A percentile compares a stretch with the other conserved stretches of the same genome.
These are phyloP conservation scores for Lucilia sericata DNA, from an alignment of 1,140 invertebrate genomes.

Conservation along the genomic window DNA sequence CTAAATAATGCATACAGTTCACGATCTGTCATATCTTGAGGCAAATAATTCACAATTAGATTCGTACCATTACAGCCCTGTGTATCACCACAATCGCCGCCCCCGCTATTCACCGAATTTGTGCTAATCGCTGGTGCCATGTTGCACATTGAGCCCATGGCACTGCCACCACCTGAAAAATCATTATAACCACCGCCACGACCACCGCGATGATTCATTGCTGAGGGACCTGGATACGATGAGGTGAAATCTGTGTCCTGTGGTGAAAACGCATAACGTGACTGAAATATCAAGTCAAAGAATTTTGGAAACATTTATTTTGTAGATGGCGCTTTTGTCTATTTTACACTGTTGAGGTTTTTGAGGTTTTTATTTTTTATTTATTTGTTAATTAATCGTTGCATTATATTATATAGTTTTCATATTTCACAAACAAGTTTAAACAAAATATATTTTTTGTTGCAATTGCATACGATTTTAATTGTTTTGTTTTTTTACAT, in stretches of 20 bases:
- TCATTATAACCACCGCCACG: conserved; percentile 60
- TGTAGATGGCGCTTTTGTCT: conserved; percentile 49
- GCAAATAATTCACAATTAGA: conserved; percentile 95
- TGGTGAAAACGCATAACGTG: conserved; percentile 68
- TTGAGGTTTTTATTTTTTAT: background rate
- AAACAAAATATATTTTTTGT: conserved; percentile 12
- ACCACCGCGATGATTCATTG: conserved; percentile 50
- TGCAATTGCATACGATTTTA: conserved; percentile 11
- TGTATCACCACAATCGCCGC: conserved; percentile 57
- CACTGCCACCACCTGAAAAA: conserved; percentile 62
- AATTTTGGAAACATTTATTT: conserved; percentile 51
- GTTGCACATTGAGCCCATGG: conserved; percentile 62
- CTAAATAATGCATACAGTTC: conserved; percentile 90
- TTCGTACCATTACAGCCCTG: conserved; percentile 74
- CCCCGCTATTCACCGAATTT: conserved; percentile 60
- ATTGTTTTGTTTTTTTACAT: background rate
- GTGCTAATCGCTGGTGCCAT: conserved; percentile 64
- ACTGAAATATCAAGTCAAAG: conserved; percentile 59
- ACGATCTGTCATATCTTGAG: conserved; percentile 92
- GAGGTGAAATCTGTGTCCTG: conserved; percentile 67
- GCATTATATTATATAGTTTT: background rate
- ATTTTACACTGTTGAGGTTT: conserved; percentile 46
- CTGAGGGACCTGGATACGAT: conserved; percentile 64
- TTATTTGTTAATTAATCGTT: conserved; percentile 16
- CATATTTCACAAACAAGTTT: conserved; percentile 25